These are phyloP conservation scores for Danio tinwini DNA, from an alignment of 2,797 vertebrate genomes.

Conservation along the genomic window DNA sequence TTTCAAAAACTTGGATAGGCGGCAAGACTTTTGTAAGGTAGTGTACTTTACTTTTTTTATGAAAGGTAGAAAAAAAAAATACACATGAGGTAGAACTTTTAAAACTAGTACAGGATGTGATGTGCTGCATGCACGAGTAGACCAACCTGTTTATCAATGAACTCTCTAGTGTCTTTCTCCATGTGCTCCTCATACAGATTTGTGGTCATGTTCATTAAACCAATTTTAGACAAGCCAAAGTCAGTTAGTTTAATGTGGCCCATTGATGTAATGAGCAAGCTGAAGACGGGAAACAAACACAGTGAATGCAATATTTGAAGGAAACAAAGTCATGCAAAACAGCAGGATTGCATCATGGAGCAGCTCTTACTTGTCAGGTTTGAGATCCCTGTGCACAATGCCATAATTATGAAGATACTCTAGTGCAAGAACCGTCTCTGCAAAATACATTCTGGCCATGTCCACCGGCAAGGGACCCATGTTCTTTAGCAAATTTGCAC, in stretches of 20 bases:
- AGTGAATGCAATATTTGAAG: background rate
- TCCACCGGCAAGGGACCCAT: constrained; percentile 96
- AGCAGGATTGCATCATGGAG: background rate
- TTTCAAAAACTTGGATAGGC: too few species aligned
- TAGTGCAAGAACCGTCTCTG: constrained; percentile 93
- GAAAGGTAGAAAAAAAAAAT: background rate
- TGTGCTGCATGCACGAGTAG: background rate
- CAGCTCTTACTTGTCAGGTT: constrained; percentile 95
- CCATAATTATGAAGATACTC: constrained; percentile 98
- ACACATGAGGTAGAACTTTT: background rate
- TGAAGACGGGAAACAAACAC: constrained; percentile 61
- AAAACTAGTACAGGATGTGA: background rate
- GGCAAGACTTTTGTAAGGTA: too few species aligned
- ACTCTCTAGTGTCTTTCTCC: constrained; percentile 95
- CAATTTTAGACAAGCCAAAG: constrained; percentile 95
- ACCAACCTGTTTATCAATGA: constrained; percentile 88
- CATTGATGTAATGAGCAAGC: constrained; percentile 95
- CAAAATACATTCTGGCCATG: constrained; percentile 98
- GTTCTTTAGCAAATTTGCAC: constrained; percentile 94
- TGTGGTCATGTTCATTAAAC: constrained; percentile 98
- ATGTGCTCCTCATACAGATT: constrained; percentile 96
- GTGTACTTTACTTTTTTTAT: too few species aligned
- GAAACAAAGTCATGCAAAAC: constrained; percentile 1
- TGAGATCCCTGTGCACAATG: constrained; percentile 96
- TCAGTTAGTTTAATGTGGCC: constrained; percentile 98